A percentile compares a stretch with the other conserved stretches of the same genome.
Evolutionary conservation across 2,888 invertebrate species (phyloP).

Genomic region (Julus scanicus): DNA sequence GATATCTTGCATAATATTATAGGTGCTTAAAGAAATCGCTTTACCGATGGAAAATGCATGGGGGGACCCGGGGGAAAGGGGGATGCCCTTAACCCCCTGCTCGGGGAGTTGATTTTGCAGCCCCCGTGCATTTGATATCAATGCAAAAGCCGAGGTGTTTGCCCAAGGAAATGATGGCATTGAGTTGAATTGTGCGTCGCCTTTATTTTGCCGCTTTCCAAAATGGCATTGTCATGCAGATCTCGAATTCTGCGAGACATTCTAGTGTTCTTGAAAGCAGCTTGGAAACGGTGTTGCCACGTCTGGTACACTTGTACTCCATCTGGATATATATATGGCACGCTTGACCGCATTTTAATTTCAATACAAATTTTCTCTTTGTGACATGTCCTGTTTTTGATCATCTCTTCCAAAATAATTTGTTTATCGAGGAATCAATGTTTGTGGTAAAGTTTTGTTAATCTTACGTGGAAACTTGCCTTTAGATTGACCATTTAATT

Average conservation of each 20-base stretch:
- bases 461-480: too few relatives aligned
- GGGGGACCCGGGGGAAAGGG: neutral
- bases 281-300: neutral
- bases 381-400: too few relatives aligned
- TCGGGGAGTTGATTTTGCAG: neutral
- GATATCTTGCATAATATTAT: neutral
- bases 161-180: conserved; percentile 1
- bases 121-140: neutral
- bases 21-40: neutral
- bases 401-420: too few relatives aligned
- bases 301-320: neutral
- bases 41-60: neutral
- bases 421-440: too few relatives aligned
- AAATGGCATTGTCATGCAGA: neutral
- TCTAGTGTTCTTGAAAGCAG: neutral
- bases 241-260: neutral
- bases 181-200: neutral
- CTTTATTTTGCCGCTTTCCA: neutral
- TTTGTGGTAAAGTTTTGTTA: too few relatives aligned
- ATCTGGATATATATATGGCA: too few relatives aligned
- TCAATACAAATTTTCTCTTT: too few relatives aligned
- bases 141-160: conserved; percentile 1
- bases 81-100: neutral
- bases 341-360: too few relatives aligned
- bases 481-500: too few relatives aligned